Base-by-base conservation (phyloP, 1,140 invertebrate species). In the Apis dorsata region DNA sequence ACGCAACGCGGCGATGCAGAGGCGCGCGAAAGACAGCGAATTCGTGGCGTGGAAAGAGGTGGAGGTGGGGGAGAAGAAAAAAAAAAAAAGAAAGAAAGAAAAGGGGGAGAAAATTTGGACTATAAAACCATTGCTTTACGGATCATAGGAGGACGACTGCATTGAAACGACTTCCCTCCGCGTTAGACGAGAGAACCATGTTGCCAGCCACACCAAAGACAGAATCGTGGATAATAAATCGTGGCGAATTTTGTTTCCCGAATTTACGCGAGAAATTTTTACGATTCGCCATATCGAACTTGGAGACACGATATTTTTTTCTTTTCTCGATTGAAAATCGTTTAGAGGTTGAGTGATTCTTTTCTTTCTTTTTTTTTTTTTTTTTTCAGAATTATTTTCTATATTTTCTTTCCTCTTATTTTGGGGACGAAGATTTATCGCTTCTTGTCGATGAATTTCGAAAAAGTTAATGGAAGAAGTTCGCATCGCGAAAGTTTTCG, bases 111-210 rank as follows among this genome's bases (percentile, higher is more conserved):
- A 79, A 74, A 83, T 71, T 83, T 76, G 68, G 59, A 63, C 87
- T 81, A 87, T 89, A 89, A 89, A 89, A 89, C 88, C 88, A 89
- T 88, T 82, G 79, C 70, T 74, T 88, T 76, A 84, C 82, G 86
- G 87, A 86, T 89, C 88, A 85, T 83, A 83, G 77, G 44, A 88
- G 79, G 77, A 86, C 84, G 77, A 86, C 87, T 83, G 85, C 84
- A 89, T 89, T 72, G 74, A 87, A 89, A 85, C 85, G 62, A 79
- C 55, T 84, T 68, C 21, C 55, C 66, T 55, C 5, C 21, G 17
- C 53, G 28, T 71, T 28, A 19, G 13, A 59, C 60, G 68, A 28
- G 68, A 49, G 24, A 19, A 68, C n/a, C 69, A 69, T 65, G 69
- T 71, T 83, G 62, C 72, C 80, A 70, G 66, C 80, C 51, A 55